phyloP scores from a whole-genome alignment of 2,797 vertebrate genomes.

The Arrhamphus sclerolepis region DNA sequence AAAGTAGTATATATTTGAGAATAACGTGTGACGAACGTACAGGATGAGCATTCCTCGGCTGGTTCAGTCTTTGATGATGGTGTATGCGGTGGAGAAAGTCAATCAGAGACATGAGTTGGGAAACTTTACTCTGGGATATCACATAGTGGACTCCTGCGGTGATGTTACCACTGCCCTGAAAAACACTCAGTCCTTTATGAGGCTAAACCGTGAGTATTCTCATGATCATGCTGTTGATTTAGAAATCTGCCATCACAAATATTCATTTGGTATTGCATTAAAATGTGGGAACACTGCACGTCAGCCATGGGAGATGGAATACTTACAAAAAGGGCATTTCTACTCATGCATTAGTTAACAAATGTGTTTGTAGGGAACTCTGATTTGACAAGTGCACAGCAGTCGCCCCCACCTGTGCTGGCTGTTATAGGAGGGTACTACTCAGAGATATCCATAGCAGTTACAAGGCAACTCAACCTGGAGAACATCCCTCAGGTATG shows the following conservation, averaged over 20 bases:
- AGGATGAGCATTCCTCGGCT: constrained; percentile 52
- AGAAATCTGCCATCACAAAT: not conserved
- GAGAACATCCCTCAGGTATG: constrained; percentile 86
- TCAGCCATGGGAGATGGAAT: too few relatives aligned
- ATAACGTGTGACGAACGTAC: not conserved
- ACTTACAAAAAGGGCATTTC: too few relatives aligned
- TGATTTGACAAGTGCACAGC: too few relatives aligned
- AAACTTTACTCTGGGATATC: constrained; percentile 83
- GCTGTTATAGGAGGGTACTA: constrained; percentile 81
- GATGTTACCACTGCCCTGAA: constrained; percentile 81
- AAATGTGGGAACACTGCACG: not conserved
- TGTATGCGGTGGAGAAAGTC: constrained; percentile 82
- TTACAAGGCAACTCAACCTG: constrained; percentile 84
- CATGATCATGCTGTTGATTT: not conserved
- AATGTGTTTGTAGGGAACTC: not conserved
- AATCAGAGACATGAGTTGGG: constrained; percentile 81
- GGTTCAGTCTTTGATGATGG: constrained; percentile 84
- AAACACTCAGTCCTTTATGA: constrained; percentile 17
- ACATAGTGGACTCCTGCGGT: constrained; percentile 83
- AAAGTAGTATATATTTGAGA: not conserved
- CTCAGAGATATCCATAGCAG: constrained; percentile 84
- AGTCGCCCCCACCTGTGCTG: constrained; percentile 70
- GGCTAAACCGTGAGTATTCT: constrained; percentile 44
- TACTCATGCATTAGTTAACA: not conserved
- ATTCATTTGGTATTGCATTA: not conserved